A percentile compares a stretch with the other conserved stretches of the same genome.
Evolutionary conservation across 2,888 invertebrate species (phyloP).

Genomic region (Craniophora ligustri): DNA sequence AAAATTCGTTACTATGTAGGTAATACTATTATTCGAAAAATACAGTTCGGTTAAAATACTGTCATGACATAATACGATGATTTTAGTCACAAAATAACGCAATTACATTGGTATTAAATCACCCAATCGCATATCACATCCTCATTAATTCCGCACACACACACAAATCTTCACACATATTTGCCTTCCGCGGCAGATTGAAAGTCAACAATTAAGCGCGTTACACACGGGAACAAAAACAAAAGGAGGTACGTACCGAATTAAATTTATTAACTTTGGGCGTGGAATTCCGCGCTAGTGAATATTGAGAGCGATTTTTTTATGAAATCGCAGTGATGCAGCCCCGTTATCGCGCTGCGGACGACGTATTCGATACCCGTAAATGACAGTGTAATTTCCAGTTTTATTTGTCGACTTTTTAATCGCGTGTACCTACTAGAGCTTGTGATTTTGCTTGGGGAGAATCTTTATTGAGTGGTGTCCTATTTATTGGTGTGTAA

Average conservation of each 20-base stretch:
- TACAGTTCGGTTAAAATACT: no score
- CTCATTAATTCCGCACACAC: background rate
- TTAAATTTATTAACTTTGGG: slow-evolving; percentile 42
- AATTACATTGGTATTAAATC: background rate
- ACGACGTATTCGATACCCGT: slow-evolving; percentile 41
- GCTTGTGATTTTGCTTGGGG: background rate
- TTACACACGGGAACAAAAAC: slow-evolving; percentile 14
- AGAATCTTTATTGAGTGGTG: background rate
- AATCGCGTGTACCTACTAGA: slow-evolving; percentile 1
- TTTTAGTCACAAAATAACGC: no score
- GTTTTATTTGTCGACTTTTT: slow-evolving; percentile 34
- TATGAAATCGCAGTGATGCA: slow-evolving; percentile 37
- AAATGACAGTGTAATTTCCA: slow-evolving; percentile 39
- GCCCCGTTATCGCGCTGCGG: slow-evolving; percentile 39
- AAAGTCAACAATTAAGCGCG: slow-evolving; percentile 44
- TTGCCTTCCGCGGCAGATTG: slow-evolving; percentile 18
- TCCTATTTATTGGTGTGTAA: no score
- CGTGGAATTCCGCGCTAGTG: slow-evolving; percentile 25
- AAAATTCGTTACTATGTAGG: no score
- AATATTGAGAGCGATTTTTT: slow-evolving; percentile 42
- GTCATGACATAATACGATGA: no score
- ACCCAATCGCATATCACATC: background rate
- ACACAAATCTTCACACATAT: slow-evolving; percentile 9
- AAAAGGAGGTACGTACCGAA: slow-evolving; percentile 31
- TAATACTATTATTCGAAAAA: no score